phyloP scores from a whole-genome alignment of 2,113 vertebrate genomes.

The Scortum barcoo region DNA sequence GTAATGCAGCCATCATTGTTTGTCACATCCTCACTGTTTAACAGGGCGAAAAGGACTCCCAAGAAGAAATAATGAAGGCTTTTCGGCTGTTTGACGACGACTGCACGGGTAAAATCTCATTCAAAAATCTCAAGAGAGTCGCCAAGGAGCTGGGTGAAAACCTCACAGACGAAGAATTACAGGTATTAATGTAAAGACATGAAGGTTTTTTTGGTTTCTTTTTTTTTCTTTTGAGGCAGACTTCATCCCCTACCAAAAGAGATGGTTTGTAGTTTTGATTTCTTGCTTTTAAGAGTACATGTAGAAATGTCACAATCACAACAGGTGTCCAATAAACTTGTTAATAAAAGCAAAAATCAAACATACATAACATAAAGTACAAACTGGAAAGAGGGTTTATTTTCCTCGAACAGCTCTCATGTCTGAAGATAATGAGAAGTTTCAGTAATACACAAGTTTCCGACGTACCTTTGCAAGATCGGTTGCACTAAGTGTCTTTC shows the following conservation, averaged over 20 bases:
- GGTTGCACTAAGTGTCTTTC: background rate
- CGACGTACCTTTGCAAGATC: background rate
- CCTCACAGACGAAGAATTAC: conserved; percentile 92
- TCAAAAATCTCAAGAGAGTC: conserved; percentile 94
- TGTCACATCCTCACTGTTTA: conserved; percentile 8
- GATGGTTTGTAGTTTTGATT: background rate
- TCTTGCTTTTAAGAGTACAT: background rate
- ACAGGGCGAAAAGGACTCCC: conserved; percentile 93
- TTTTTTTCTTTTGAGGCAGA: too few species aligned
- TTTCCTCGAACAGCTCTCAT: background rate
- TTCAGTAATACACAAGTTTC: background rate
- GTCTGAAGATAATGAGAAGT: background rate
- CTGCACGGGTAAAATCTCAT: conserved; percentile 92
- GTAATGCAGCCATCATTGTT: background rate
- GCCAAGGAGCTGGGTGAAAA: conserved; percentile 95
- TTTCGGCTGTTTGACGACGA: conserved; percentile 96
- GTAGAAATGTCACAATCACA: background rate
- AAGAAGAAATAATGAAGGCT: conserved; percentile 95
- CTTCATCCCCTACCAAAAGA: background rate
- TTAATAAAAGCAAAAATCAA: background rate
- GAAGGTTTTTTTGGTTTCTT: background rate
- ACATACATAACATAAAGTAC: too few species aligned
- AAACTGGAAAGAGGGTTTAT: background rate
- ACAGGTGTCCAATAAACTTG: background rate
- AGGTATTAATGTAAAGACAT: conserved; percentile 80